phyloP scores from a whole-genome alignment of 30 jellyfish, hydroid and myxozoan genomes.

The Pseudorhiza aurosa region DNA sequence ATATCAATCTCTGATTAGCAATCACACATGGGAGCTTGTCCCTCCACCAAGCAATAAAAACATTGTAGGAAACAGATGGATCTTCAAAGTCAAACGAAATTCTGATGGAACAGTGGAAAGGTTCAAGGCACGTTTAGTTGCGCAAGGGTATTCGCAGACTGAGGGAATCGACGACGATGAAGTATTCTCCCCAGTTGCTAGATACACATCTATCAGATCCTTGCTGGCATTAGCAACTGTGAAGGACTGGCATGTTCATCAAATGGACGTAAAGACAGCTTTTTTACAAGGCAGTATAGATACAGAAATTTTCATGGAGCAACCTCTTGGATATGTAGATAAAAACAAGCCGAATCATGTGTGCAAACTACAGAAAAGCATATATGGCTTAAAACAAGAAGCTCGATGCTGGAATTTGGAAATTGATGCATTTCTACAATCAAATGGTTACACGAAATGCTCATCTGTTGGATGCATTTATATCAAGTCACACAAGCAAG shows the following conservation, averaged over 20 bases:
- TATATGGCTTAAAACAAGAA: slow-evolving; percentile 27
- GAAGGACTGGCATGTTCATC: slow-evolving; percentile 14
- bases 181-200: slow-evolving; percentile 34
- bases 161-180: slow-evolving; percentile 48
- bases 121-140: slow-evolving; percentile 61
- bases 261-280: slow-evolving; percentile 57
- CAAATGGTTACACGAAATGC: slow-evolving; percentile 5
- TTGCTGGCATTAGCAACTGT: slow-evolving; percentile 24
- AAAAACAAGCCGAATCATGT: slow-evolving; percentile 20
- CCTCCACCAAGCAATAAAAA: slow-evolving; percentile 46
- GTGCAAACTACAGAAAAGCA: slow-evolving; percentile 22
- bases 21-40: slow-evolving; percentile 43
- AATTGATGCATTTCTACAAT: neutral
- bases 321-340: slow-evolving; percentile 27
- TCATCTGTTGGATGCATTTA: slow-evolving; percentile 7
- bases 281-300: slow-evolving; percentile 29
- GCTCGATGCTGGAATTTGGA: slow-evolving; percentile 44
- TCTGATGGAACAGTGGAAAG: slow-evolving; percentile 47
- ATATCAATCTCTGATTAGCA: slow-evolving; percentile 10
- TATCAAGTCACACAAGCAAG: slow-evolving; percentile 2
- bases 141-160: slow-evolving; percentile 50
- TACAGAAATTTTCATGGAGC: slow-evolving; percentile 35
- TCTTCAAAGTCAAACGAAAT: slow-evolving; percentile 46
- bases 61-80: slow-evolving; percentile 43
- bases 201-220: slow-evolving; percentile 35